Evolutionary conservation across 2,113 vertebrate species (phyloP).

Genomic region (Barbus barbus): DNA sequence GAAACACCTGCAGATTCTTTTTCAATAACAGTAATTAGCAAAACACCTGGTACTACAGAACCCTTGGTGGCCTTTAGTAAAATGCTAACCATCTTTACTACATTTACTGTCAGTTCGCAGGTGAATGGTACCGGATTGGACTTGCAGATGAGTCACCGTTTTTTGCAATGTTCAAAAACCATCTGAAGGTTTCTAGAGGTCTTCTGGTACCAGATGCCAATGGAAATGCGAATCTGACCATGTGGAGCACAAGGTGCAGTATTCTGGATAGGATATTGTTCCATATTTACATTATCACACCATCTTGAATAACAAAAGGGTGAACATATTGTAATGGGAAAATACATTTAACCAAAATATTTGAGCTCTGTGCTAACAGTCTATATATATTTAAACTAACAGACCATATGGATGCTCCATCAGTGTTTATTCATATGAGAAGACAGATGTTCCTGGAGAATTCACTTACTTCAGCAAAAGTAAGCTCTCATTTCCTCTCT

Average conservation of each 20-base stretch:
- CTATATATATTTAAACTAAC: conserved; percentile 16
- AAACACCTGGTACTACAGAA: neutral
- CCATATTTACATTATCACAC: neutral
- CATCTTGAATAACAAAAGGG: neutral
- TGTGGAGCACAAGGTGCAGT: conserved; percentile 50
- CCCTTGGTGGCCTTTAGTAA: neutral
- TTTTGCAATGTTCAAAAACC: conserved; percentile 27
- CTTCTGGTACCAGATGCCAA: conserved; percentile 30
- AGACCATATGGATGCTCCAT: conserved; percentile 44
- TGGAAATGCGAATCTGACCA: conserved; percentile 52
- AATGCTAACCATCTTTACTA: neutral
- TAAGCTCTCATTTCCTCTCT: conserved; percentile 29
- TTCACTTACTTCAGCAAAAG: conserved; percentile 56
- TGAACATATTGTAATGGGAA: neutral
- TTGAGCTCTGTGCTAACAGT: neutral
- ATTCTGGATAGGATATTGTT: neutral
- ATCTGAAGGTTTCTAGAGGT: conserved; percentile 33
- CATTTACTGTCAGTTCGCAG: conserved; percentile 53
- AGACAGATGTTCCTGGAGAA: conserved; percentile 48
- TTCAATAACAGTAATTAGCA: neutral
- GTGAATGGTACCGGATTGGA: conserved; percentile 58
- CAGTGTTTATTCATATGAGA: conserved; percentile 45
- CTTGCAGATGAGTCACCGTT: conserved; percentile 38
- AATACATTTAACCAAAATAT: neutral
- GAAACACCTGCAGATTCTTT: neutral